These are phyloP conservation scores for Sphaerophoria rueppellii DNA, from an alignment of 2,888 invertebrate species.

Conservation along the genomic window DNA sequence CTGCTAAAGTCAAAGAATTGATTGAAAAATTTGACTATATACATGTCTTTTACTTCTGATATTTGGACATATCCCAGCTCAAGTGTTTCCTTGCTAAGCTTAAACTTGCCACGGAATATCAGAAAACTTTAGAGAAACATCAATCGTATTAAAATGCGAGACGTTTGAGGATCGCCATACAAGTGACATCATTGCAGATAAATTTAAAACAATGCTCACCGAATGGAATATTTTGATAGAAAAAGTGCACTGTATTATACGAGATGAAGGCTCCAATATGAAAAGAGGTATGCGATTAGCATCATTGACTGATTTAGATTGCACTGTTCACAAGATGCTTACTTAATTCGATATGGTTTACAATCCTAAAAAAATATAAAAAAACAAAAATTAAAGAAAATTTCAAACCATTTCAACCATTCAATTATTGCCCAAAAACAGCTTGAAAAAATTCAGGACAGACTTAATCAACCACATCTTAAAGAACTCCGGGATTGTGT, in stretches of 20 bases:
- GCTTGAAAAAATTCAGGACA: too few relatives aligned
- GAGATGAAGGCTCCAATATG: conserved; percentile 41
- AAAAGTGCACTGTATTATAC: conserved; percentile 36
- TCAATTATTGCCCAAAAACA: too few relatives aligned
- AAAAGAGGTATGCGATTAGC: conserved; percentile 34
- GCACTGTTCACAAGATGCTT: conserved; percentile 23
- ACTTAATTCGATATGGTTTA: too few relatives aligned
- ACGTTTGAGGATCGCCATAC: conserved; percentile 38
- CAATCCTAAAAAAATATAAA: too few relatives aligned
- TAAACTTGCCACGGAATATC: conserved; percentile 29
- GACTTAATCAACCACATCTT: too few relatives aligned
- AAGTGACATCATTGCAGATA: conserved; percentile 43
- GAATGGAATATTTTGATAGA: conserved; percentile 39
- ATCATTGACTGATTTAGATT: conserved; percentile 24
- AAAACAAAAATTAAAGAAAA: too few relatives aligned
- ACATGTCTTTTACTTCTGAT: conserved; percentile 24
- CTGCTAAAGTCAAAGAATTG: conserved; percentile 25
- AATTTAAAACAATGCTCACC: conserved; percentile 44
- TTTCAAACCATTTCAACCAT: too few relatives aligned
- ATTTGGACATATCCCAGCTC: conserved; percentile 38
- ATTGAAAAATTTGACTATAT: conserved; percentile 19
- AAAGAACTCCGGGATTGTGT: too few relatives aligned
- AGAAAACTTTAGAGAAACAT: conserved; percentile 31
- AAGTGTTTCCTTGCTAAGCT: conserved; percentile 29
- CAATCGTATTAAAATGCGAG: conserved; percentile 43